Base-by-base conservation (phyloP, 1,140 invertebrate genomes). In the Thaumatotibia leucotreta region DNA sequence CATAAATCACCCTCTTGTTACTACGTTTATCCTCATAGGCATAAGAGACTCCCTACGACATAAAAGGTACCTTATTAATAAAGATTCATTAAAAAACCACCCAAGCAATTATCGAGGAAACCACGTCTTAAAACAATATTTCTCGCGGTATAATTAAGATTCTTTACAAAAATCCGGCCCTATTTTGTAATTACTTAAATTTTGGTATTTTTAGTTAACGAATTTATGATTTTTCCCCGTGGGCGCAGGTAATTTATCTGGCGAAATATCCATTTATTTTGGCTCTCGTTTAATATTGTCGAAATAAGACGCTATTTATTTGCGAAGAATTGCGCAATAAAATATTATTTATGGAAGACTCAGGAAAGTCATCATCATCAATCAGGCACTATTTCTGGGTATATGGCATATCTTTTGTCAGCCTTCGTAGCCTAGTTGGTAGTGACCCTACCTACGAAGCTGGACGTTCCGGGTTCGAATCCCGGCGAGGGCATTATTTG, bases 141-240 rank as follows among this genome's bases (percentile, higher is more conserved):
- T 58, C 50, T 24, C 24, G 14, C 52, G 5, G 52, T 17, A 31
- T 27, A 58, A 58, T 58, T 58, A 58, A 58, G 27, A 58, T 27
- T 58, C 52, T 27, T 58, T 17, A 58, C 24, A 58, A 58, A 58
- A 58, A 58, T 31, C 22, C 50, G 10, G 23, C 52, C 52, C 24
- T 58, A 58, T 58, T 31, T 58, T 14, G 24, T 29, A 58, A 58
- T 58, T 58, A 27, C 52, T 27, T 20, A 14, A 54, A 54, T 27
- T 54, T 31, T 58, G 27, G 29, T 58, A 58, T 29, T 54, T 54
- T 54, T 58, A 58, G 23, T 58, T 58, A 58, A 58, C 52, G 52
- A 58, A 58, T 58, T 58, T 58, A 58, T 27, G 24, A 29, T 58
- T 29, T 31, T 58, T 58, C 52, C 52, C 52, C 52, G n/a, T 11